These are phyloP conservation scores for Pachyramphus minor DNA, from an alignment of 2,113 vertebrate genomes.

Conservation along the genomic window DNA sequence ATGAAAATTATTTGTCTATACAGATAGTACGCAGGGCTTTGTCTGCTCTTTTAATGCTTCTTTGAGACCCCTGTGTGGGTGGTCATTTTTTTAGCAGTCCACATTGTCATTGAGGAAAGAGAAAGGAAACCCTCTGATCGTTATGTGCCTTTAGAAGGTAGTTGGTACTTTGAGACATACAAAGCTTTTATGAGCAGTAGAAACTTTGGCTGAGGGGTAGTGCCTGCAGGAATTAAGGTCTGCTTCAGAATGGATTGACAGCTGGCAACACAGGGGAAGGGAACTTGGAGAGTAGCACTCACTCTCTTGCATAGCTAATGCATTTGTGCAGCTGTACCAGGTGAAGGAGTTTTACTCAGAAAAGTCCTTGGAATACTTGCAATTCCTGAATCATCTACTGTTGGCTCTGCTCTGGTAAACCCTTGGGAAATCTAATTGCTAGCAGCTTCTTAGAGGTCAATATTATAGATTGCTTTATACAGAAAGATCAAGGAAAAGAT, in stretches of 20 bases:
- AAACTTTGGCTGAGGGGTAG: background rate
- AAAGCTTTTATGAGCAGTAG: conserved; percentile 6
- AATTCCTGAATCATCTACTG: conserved; percentile 15
- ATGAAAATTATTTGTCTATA: background rate
- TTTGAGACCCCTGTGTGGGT: background rate
- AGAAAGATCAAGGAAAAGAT: conserved; percentile 65
- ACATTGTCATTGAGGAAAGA: conserved; percentile 12
- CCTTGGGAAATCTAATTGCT: conserved; percentile 48
- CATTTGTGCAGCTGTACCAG: background rate
- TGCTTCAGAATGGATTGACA: background rate
- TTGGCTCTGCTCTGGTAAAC: background rate
- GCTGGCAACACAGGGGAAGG: background rate
- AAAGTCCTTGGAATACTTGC: background rate
- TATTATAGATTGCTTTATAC: conserved; percentile 59
- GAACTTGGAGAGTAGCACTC: background rate
- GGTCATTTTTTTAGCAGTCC: background rate
- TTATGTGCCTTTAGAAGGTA: background rate
- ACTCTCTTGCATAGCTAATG: background rate
- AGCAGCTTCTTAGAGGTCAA: conserved; percentile 25
- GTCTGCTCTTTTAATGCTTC: background rate
- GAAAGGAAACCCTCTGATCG: background rate
- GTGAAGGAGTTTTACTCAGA: conserved; percentile 11
- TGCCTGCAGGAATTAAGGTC: background rate
- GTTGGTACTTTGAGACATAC: background rate
- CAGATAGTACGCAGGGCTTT: background rate